A percentile compares a stretch with the other conserved stretches of the same genome.
These are phyloP conservation scores for Bombus pyrosoma DNA, from an alignment of 1,140 invertebrate species.

Conservation along the genomic window DNA sequence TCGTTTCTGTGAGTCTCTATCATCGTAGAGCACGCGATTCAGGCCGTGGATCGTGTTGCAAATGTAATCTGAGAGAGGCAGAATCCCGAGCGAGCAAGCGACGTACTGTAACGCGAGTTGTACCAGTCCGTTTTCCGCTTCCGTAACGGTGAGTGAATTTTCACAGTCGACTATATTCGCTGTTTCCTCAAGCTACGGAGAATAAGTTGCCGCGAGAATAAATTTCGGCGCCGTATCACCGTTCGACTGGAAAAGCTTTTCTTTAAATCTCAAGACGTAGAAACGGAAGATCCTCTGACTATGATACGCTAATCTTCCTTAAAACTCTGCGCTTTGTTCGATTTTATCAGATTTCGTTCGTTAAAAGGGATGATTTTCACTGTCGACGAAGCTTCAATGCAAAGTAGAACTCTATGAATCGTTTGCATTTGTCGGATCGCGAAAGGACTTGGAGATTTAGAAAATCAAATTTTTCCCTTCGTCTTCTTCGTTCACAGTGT, in stretches of 20 bases:
- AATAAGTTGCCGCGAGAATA: background rate
- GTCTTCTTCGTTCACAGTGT: background rate
- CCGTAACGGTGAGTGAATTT: background rate
- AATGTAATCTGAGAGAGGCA: constrained; percentile 52
- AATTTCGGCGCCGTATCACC: background rate
- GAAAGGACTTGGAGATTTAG: background rate
- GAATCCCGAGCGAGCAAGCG: background rate
- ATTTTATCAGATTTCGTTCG: background rate
- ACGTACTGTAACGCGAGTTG: constrained; percentile 27
- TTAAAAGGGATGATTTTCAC: background rate
- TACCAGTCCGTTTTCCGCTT: constrained; percentile 21
- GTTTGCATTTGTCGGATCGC: background rate
- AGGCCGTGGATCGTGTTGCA: constrained; percentile 43
- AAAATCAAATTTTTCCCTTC: background rate
- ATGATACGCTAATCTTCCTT: background rate
- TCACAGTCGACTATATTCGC: background rate
- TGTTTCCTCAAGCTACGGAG: background rate
- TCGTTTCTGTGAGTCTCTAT: constrained; percentile 31
- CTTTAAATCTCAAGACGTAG: background rate
- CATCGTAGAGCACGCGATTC: constrained; percentile 19
- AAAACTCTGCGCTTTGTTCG: background rate
- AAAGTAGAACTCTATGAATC: background rate
- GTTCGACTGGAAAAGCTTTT: background rate
- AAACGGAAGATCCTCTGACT: background rate
- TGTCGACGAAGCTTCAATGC: background rate